A percentile compares a stretch with the other conserved stretches of the same genome.
These are phyloP conservation scores for Electrophaes corylata DNA, from an alignment of 2,888 invertebrate genomes.

Conservation along the genomic window DNA sequence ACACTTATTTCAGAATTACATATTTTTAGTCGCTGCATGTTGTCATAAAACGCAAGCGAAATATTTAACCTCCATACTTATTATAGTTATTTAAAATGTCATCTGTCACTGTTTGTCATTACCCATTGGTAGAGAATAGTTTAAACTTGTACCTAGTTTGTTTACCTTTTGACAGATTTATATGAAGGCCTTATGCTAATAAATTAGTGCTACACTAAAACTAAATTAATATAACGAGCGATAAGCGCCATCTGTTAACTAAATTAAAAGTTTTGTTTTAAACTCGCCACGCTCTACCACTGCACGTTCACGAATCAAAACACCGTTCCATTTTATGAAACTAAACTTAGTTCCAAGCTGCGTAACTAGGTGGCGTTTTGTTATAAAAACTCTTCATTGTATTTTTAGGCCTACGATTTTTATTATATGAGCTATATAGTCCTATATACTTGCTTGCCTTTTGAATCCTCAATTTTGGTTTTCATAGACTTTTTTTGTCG, in stretches of 20 bases:
- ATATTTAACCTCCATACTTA: too few relatives aligned
- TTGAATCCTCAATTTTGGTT: not conserved
- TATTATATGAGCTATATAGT: too few relatives aligned
- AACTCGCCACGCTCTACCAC: constrained; percentile 5
- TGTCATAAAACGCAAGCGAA: too few relatives aligned
- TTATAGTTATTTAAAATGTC: too few relatives aligned
- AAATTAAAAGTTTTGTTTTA: constrained; percentile 10
- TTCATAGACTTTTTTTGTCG: not conserved
- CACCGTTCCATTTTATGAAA: constrained; percentile 4
- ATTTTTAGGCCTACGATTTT: not conserved
- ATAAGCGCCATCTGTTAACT: constrained; percentile 38
- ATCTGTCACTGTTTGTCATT: too few relatives aligned
- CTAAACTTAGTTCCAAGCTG: constrained; percentile 16
- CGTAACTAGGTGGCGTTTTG: constrained; percentile 24
- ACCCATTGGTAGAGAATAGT: too few relatives aligned
- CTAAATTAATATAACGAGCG: not conserved
- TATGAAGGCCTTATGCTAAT: too few relatives aligned
- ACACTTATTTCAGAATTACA: not conserved
- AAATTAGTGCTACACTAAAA: not conserved
- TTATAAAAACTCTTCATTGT: not conserved
- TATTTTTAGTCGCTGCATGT: not conserved
- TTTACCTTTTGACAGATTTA: too few relatives aligned
- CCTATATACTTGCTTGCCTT: not conserved
- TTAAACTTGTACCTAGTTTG: too few relatives aligned
- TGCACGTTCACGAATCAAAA: constrained; percentile 1